A percentile compares a stretch with the other conserved stretches of the same genome.
phyloP scores from a whole-genome alignment of 2,888 invertebrate genomes.

The Agrochola litura region DNA sequence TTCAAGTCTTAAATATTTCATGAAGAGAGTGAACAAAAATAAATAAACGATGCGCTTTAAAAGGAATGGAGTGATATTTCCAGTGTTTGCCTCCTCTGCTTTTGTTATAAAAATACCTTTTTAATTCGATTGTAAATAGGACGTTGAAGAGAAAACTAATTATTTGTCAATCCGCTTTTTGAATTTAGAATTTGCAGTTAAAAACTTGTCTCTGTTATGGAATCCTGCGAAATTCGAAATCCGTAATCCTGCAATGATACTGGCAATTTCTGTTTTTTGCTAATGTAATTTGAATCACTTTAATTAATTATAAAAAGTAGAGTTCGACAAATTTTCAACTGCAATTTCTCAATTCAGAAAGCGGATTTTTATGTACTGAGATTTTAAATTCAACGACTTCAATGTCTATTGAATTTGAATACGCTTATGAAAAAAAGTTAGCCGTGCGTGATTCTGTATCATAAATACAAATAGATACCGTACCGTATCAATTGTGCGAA shows the following conservation, averaged over 20 bases:
- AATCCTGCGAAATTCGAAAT: no score
- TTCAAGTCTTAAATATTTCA: constrained; percentile 40
- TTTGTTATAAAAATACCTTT: constrained; percentile 11
- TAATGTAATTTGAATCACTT: no score
- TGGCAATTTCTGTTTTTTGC: no score
- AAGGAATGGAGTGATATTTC: constrained; percentile 13
- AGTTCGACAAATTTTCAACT: background rate
- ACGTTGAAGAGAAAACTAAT: background rate
- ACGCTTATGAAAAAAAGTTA: constrained; percentile 10
- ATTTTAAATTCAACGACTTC: constrained; percentile 2
- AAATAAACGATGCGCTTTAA: constrained; percentile 20
- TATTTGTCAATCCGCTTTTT: background rate
- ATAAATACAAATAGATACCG: background rate
- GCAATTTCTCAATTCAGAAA: background rate
- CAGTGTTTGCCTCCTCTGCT: background rate
- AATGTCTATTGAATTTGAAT: constrained; percentile 20
- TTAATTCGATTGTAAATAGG: constrained; percentile 14
- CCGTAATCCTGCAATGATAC: no score
- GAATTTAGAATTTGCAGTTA: background rate
- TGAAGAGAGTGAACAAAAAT: constrained; percentile 26
- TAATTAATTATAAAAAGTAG: no score
- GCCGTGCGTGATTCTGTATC: background rate
- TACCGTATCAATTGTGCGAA: background rate
- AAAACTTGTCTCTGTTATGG: background rate
- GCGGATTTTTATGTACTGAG: background rate